phyloP scores from a whole-genome alignment of 2,888 invertebrate genomes.

The Artemia sinica region DNA sequence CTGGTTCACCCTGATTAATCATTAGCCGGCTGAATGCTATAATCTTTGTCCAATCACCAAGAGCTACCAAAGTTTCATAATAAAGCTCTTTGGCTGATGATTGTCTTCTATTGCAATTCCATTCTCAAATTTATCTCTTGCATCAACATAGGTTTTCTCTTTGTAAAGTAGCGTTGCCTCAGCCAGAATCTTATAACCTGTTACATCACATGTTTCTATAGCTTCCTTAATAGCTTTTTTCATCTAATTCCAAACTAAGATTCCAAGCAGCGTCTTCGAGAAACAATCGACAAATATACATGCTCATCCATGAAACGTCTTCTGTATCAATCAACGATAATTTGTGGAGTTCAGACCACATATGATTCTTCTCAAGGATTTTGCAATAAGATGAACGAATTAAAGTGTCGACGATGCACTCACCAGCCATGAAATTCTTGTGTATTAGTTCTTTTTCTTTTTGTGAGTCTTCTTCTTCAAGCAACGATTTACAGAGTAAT shows the following conservation, averaged over 20 bases:
- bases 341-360: neutral
- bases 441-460: neutral
- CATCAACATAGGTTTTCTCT: too few relatives aligned
- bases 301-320: neutral
- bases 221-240: neutral
- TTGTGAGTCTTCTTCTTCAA: neutral
- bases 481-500: conserved; percentile 1
- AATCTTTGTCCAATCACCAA: conserved; percentile 4
- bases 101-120: neutral
- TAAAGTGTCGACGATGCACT: neutral
- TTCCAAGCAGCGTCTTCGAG: conserved; percentile 5
- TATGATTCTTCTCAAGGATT: neutral
- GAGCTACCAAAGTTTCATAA: neutral
- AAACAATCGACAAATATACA: neutral
- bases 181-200: too few relatives aligned
- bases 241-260: neutral
- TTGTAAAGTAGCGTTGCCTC: too few relatives aligned
- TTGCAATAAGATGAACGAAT: neutral
- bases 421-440: neutral
- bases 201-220: neutral
- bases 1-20: neutral
- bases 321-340: neutral
- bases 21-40: neutral
- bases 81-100: neutral
- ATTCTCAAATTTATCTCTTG: neutral